These are phyloP conservation scores for Nycteola revayana DNA, from an alignment of 2,888 invertebrate species.

Conservation along the genomic window DNA sequence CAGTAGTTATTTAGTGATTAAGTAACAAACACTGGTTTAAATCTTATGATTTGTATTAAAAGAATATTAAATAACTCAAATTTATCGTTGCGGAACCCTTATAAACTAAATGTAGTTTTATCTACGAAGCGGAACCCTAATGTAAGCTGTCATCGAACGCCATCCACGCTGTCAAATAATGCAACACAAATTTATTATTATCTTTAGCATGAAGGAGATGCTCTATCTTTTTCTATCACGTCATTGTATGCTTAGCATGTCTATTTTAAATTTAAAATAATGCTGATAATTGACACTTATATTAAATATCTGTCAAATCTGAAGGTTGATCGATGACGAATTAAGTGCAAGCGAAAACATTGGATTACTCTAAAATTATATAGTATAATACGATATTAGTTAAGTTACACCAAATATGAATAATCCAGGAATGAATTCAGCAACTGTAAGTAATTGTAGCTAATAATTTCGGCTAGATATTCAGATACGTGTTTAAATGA, in stretches of 20 bases:
- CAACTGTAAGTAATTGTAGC: conserved; percentile 57
- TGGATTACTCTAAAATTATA: too few relatives aligned
- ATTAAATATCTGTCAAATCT: conserved; percentile 7
- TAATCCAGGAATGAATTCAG: conserved; percentile 69
- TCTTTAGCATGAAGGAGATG: background rate
- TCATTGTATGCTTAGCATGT: conserved; percentile 1
- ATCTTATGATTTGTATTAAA: too few relatives aligned
- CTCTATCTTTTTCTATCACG: too few relatives aligned
- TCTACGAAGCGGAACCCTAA: conserved; percentile 12
- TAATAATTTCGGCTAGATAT: too few relatives aligned
- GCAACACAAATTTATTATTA: background rate
- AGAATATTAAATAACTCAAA: too few relatives aligned
- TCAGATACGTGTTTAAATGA: conserved; percentile 5
- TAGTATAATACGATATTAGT: too few relatives aligned
- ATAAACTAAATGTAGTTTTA: too few relatives aligned
- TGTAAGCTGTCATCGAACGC: conserved; percentile 7
- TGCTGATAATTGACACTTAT: background rate
- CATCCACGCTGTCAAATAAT: conserved; percentile 10
- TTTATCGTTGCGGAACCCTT: too few relatives aligned
- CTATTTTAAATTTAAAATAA: background rate
- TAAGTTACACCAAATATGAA: conserved; percentile 34
- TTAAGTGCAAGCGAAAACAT: conserved; percentile 3
- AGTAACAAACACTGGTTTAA: too few relatives aligned
- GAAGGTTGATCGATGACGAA: conserved; percentile 29
- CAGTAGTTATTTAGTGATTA: too few relatives aligned